Conservation (phyloP, 1,140 invertebrate species). For the Colletes gigas region DNA sequence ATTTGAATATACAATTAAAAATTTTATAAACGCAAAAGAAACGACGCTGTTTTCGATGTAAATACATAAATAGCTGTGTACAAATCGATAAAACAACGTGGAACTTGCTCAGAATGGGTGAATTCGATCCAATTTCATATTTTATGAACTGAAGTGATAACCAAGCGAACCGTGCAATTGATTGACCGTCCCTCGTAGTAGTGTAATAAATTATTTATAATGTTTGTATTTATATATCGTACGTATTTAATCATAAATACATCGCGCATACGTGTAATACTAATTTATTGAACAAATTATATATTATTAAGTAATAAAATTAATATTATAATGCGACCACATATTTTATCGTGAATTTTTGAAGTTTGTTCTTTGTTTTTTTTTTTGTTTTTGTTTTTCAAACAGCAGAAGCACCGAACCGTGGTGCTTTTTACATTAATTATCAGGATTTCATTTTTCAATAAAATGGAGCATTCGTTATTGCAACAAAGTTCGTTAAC, state of each 20-base stretch:
- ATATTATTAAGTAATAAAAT: conserved; percentile 47
- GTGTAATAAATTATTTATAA: conserved; percentile 28
- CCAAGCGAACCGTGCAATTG: not conserved
- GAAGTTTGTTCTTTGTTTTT: not conserved
- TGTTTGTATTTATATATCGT: conserved; percentile 43
- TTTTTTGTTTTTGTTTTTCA: conserved; percentile 3
- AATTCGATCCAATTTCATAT: not conserved
- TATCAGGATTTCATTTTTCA: not conserved
- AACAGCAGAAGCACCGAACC: conserved; percentile 1
- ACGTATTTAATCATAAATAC: conserved; percentile 24
- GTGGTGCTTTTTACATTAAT: not conserved
- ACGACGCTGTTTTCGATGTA: not conserved
- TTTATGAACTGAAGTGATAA: conserved; percentile 3
- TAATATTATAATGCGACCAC: conserved; percentile 5
- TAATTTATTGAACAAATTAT: conserved; percentile 36
- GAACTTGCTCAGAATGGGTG: not conserved
- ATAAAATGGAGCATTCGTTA: conserved; percentile 28
- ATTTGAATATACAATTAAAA: not conserved
- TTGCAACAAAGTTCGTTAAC: not conserved
- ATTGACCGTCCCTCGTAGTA: conserved; percentile 16
- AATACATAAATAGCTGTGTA: conserved; percentile 7
- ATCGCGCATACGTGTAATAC: conserved; percentile 16
- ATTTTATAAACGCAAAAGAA: too few relatives aligned
- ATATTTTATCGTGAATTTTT: not conserved
- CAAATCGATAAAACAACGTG: not conserved